These are phyloP conservation scores for Drosophila emarginata DNA, from an alignment of 2,888 invertebrate genomes.

Conservation along the genomic window DNA sequence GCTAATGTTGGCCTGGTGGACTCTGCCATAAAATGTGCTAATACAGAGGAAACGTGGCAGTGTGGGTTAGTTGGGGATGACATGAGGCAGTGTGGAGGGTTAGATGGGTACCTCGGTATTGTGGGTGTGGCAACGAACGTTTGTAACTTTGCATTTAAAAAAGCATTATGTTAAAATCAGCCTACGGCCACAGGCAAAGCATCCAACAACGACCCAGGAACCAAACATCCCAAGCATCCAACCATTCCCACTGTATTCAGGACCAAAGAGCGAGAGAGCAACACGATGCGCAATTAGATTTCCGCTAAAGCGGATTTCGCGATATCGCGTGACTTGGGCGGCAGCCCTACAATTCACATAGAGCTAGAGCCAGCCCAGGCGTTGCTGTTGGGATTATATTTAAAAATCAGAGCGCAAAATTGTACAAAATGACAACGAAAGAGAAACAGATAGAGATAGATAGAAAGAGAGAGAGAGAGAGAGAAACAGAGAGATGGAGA, in stretches of 20 bases:
- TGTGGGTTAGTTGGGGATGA: neutral
- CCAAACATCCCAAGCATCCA: constrained; percentile 38
- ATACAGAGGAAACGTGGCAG: constrained; percentile 53
- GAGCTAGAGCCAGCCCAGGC: constrained; percentile 27
- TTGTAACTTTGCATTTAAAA: constrained; percentile 78
- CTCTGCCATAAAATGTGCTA: constrained; percentile 73
- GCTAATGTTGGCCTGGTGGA: constrained; percentile 66
- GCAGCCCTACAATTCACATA: constrained; percentile 60
- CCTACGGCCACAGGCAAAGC: constrained; percentile 59
- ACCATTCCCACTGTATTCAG: neutral
- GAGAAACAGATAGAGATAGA: constrained; percentile 17
- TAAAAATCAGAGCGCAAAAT: constrained; percentile 78
- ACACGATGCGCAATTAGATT: constrained; percentile 76
- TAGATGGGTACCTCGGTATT: neutral
- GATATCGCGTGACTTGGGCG: constrained; percentile 73
- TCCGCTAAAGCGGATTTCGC: constrained; percentile 77
- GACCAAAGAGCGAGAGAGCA: constrained; percentile 25
- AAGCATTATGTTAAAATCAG: constrained; percentile 77
- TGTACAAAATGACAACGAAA: constrained; percentile 72
- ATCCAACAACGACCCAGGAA: neutral
- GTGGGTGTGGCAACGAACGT: constrained; percentile 49
- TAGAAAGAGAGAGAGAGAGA: neutral
- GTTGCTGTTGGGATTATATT: constrained; percentile 68
- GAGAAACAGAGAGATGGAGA: neutral
- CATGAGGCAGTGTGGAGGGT: neutral